These are phyloP conservation scores for Intellagama lesueurii DNA, from an alignment of 2,797 vertebrate species.

Conservation along the genomic window DNA sequence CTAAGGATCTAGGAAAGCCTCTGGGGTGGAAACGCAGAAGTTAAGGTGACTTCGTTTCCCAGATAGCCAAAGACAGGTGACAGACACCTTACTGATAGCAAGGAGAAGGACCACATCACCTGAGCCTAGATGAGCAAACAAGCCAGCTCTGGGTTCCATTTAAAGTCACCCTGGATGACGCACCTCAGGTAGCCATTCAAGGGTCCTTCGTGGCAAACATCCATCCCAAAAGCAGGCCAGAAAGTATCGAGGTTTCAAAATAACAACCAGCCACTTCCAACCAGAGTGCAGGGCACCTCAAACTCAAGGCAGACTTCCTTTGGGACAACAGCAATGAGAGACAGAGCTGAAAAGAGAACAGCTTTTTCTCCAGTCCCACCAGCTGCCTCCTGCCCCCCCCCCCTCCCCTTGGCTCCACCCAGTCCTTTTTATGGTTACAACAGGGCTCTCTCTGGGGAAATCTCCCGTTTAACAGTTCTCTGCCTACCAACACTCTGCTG, in stretches of 20 bases:
- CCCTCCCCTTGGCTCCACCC: conserved; percentile 66
- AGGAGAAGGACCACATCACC: conserved; percentile 13
- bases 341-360: rapidly evolving
- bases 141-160: background rate
- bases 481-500: background rate
- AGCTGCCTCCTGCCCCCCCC: conserved; percentile 47
- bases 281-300: background rate
- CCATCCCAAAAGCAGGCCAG: background rate
- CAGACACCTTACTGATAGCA: rapidly evolving
- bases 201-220: background rate
- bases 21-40: background rate
- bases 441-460: conserved; percentile 46
- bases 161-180: background rate
- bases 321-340: background rate
- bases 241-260: background rate
- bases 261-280: background rate
- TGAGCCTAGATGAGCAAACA: background rate
- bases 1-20: background rate
- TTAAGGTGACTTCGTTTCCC: background rate
- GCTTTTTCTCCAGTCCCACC: conserved; percentile 8
- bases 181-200: background rate
- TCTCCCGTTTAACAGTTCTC: conserved; percentile 38
- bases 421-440: conserved; percentile 37
- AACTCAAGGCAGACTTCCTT: background rate
- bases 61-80: background rate